Base-by-base conservation (phyloP, 2,797 vertebrate species). In the Discoglossus pictus region DNA sequence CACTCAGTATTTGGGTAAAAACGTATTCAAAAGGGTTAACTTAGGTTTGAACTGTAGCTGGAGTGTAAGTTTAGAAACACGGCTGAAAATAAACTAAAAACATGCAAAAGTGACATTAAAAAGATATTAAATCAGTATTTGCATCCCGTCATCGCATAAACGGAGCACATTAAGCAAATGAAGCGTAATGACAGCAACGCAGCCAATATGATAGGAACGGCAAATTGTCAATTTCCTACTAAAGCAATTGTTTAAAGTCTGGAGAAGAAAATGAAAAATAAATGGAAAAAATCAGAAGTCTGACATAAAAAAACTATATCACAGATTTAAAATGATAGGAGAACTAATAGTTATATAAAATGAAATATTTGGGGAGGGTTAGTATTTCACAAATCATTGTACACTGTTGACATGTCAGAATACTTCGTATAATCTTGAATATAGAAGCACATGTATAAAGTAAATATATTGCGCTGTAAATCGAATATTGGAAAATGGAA, bases 81-180 rank as follows among this genome's bases (percentile, higher is more conserved):
- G 21, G 6, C 42, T 24, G 15, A 39, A 48, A 48, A 13, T 7
- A 58, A 47, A 46, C 20, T 59, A 35, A 47, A 47, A 25, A 47
- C 9, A 58, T 27, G 18, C 7, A 50, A 23, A 59, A 58, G 25
- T 51, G 4, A 25, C 31, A 66, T 59, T 42, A 51, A 59, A 59
- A 39, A 59, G 53, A 58, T 40, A 31, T 44, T 58, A 67, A 56
- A 59, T 59, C 42, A 20, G 36, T 17, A 59, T 60, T 67, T 60
- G 7, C n/a, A 42, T 20, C 31, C 16, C 15, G 44, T 51, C 65
- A 34, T 15, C 24, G 27, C 51, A 16, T 43, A 59, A 51, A 58
- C 42, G 25, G 34, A 66, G 44, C 24, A 34, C 46, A 42, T 63
- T 68, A 68, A 21, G 23, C 18, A 61, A 52, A 68, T 44, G 20